Percentiles rank a stretch among this genome's conserved stretches.
phyloP scores from a whole-genome alignment of 1,140 invertebrate species.

The Procambarus virginalis region DNA sequence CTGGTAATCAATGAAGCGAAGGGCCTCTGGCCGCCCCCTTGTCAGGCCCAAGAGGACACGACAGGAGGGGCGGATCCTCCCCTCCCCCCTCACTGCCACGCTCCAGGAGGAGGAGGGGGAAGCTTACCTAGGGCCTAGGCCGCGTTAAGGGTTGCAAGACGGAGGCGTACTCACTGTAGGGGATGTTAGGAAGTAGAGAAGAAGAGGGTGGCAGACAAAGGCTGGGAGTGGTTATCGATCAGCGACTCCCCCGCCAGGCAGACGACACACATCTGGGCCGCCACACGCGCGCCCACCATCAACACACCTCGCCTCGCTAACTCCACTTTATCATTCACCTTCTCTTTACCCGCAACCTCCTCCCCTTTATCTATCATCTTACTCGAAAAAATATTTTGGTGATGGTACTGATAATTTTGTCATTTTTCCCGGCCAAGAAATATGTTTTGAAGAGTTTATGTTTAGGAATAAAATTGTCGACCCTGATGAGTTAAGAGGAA shows the following conservation, averaged over 20 bases:
- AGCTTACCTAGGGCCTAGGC: too few species aligned
- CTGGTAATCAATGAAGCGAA: too few species aligned
- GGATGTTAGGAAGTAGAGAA: conserved; percentile 57
- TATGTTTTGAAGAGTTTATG: conserved; percentile 1
- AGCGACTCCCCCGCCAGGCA: conserved; percentile 27
- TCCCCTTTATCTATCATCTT: background rate
- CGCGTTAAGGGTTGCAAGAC: too few species aligned
- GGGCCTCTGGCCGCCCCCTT: too few species aligned
- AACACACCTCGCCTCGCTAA: background rate
- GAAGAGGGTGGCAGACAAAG: conserved; percentile 53
- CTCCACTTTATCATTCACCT: background rate
- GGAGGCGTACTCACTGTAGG: conserved; percentile 45
- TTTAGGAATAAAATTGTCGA: background rate
- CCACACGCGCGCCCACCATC: background rate
- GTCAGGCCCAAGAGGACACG: too few species aligned
- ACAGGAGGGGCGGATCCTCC: too few species aligned
- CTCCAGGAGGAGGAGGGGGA: too few species aligned
- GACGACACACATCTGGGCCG: conserved; percentile 56
- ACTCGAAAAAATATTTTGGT: background rate
- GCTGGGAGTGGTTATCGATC: conserved; percentile 47
- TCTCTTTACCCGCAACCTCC: too few species aligned
- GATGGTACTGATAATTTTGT: too few species aligned
- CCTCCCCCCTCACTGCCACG: too few species aligned
- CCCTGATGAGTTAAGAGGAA: conserved; percentile 33
- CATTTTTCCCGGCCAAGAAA: background rate